Conservation (phyloP, 2,888 invertebrate genomes). For the Achlya flavicornis region DNA sequence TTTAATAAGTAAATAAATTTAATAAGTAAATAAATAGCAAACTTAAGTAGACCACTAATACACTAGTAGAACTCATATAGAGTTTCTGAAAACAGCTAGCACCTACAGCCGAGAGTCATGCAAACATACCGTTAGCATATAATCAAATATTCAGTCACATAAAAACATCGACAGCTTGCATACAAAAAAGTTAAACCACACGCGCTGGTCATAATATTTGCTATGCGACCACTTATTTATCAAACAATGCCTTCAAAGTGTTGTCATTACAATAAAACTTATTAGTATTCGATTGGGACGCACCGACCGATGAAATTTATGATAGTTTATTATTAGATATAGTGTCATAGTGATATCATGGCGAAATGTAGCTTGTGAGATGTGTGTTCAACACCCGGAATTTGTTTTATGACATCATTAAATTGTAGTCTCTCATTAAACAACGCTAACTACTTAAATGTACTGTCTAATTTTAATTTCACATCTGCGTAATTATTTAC, state of each 20-base stretch:
- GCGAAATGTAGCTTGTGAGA: slow-evolving; percentile 27
- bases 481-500: too few relatives aligned
- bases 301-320: slow-evolving; percentile 56
- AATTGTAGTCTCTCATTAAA: neutral
- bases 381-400: slow-evolving; percentile 28
- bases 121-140: neutral
- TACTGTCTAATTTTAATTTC: too few relatives aligned
- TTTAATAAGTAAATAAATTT: too few relatives aligned
- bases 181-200: neutral
- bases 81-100: too few relatives aligned
- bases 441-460: neutral
- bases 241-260: slow-evolving; percentile 25
- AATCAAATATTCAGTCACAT: neutral
- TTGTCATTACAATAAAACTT: slow-evolving; percentile 28
- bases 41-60: too few relatives aligned
- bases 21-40: too few relatives aligned
- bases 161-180: neutral
- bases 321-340: slow-evolving; percentile 54
- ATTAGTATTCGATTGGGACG: slow-evolving; percentile 43
- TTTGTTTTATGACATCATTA: slow-evolving; percentile 25
- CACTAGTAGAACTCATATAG: too few relatives aligned
- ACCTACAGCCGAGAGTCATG: neutral
- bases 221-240: slow-evolving; percentile 21
- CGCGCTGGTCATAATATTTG: slow-evolving; percentile 15
- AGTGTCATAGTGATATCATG: slow-evolving; percentile 59